Evolutionary conservation across 2,113 vertebrate species (phyloP).

Genomic region (Polypterus senegalus): DNA sequence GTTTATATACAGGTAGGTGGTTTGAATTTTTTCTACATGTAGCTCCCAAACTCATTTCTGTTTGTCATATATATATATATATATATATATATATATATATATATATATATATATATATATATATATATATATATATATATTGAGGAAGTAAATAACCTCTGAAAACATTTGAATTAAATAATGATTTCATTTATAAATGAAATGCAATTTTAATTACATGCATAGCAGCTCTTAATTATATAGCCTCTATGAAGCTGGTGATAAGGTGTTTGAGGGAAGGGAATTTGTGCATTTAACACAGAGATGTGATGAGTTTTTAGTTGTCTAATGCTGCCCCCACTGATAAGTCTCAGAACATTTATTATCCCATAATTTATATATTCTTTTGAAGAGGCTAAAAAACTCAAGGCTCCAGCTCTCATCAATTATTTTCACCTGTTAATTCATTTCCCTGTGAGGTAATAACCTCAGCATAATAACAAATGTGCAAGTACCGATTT

Average conservation of each 20-base stretch:
- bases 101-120: no score
- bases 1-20: no score
- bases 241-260: constrained; percentile 64
- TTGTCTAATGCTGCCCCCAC: constrained; percentile 83
- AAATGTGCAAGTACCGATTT: constrained; percentile 75
- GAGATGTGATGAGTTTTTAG: constrained; percentile 57
- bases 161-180: constrained; percentile 27
- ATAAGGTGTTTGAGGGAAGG: constrained; percentile 62
- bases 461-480: constrained; percentile 79
- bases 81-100: no score
- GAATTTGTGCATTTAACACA: constrained; percentile 53
- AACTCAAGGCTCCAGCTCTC: constrained; percentile 58
- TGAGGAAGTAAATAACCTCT: no score
- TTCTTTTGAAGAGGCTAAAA: constrained; percentile 68
- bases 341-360: constrained; percentile 74
- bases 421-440: constrained; percentile 95
- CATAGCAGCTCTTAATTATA: constrained; percentile 48
- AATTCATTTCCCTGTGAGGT: constrained; percentile 87
- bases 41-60: no score
- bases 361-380: constrained; percentile 77
- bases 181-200: constrained; percentile 57
- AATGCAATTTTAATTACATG: constrained; percentile 64
- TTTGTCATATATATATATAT: no score
- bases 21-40: no score
- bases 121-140: no score